Percentiles rank a stretch among this genome's conserved stretches.
phyloP scores from a whole-genome alignment of 30 jellyfish, hydroid and myxozoan species.

The Chironex yamaguchii region DNA sequence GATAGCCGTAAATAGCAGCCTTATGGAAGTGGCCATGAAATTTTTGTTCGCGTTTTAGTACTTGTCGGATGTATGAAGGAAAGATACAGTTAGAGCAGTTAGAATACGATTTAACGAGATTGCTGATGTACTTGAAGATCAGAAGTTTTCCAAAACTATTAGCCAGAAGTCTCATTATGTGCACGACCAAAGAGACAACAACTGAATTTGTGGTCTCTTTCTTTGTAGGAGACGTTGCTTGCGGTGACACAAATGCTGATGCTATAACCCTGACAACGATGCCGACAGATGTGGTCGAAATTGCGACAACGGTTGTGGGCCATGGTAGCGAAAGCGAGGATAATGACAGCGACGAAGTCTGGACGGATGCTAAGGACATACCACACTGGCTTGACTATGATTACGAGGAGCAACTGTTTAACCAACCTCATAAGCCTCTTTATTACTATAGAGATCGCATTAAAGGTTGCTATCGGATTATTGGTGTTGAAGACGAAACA shows the following conservation, averaged over 20 bases:
- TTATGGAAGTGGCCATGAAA: too few relatives aligned
- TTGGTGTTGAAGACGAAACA: constrained; percentile 99
- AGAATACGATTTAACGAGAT: too few relatives aligned
- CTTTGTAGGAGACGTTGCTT: constrained; percentile 55
- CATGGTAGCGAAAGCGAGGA: constrained; percentile 84
- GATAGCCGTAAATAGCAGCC: too few relatives aligned
- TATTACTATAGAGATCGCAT: constrained; percentile 97
- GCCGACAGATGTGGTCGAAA: constrained; percentile 86
- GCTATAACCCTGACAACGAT: constrained; percentile 32
- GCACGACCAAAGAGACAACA: too few relatives aligned
- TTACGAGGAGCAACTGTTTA: constrained; percentile 81
- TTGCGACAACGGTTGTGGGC: constrained; percentile 79
- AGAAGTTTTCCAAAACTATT: not conserved
- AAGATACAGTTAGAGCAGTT: too few relatives aligned
- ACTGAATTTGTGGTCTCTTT: too few relatives aligned
- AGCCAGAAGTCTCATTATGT: not conserved
- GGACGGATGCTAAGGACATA: constrained; percentile 98
- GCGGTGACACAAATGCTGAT: constrained; percentile 68
- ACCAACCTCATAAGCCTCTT: constrained; percentile 93
- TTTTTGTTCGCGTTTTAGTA: too few relatives aligned
- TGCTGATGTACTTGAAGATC: too few relatives aligned
- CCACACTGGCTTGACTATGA: constrained; percentile 97
- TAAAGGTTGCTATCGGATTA: constrained; percentile 96
- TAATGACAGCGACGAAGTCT: constrained; percentile 80
- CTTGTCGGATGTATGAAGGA: too few relatives aligned